Evolutionary conservation across 2,113 vertebrate species (phyloP).

Genomic region (Calidris pygmaea): DNA sequence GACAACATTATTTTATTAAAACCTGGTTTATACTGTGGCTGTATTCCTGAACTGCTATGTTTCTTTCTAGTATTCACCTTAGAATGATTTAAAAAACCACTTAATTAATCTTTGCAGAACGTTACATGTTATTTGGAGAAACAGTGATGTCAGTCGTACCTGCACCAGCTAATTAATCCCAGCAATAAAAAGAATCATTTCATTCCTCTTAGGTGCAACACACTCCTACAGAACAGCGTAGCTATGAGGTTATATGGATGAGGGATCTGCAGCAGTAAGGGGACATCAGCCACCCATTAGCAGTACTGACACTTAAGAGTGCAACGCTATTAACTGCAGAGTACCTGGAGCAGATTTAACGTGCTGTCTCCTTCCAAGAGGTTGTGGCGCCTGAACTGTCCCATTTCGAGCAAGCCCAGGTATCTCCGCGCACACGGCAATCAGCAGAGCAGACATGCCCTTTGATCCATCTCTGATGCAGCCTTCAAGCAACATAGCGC

Average conservation of each 20-base stretch:
- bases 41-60: background rate
- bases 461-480: background rate
- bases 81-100: background rate
- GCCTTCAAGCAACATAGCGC: background rate
- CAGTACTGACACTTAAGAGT: background rate
- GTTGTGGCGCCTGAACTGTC: background rate
- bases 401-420: background rate
- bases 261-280: rapidly evolving
- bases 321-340: background rate
- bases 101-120: background rate
- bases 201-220: background rate
- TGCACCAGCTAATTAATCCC: background rate
- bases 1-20: background rate
- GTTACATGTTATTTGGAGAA: background rate
- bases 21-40: background rate
- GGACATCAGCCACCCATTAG: background rate
- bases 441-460: background rate
- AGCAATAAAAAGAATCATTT: background rate
- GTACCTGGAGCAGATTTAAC: background rate
- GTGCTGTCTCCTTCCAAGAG: background rate
- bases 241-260: background rate
- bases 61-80: background rate
- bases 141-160: background rate
- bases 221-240: background rate
- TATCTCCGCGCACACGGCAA: background rate